phyloP scores from a whole-genome alignment of 2,113 vertebrate genomes.

The Elachura formosa region DNA sequence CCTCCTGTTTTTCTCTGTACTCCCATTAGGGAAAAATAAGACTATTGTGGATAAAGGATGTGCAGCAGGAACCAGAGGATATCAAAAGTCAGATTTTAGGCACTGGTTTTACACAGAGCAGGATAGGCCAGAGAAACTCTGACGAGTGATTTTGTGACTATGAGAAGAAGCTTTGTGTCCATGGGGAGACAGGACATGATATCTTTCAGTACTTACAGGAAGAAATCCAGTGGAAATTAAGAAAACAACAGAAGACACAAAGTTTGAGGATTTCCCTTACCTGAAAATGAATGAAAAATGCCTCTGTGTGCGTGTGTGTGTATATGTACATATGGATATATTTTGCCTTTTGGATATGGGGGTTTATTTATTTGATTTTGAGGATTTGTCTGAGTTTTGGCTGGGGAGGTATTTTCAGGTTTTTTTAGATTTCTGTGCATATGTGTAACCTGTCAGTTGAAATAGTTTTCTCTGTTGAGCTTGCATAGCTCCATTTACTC shows the following conservation, averaged over 20 bases:
- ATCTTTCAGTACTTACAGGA: background rate
- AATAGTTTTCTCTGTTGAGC: background rate
- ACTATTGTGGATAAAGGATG: background rate
- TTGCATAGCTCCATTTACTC: background rate
- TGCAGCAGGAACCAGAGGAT: background rate
- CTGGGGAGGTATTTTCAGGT: fast-evolving
- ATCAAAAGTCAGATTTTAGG: background rate
- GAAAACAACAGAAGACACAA: background rate
- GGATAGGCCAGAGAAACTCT: background rate
- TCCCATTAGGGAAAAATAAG: background rate
- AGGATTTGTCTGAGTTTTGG: background rate
- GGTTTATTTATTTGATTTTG: background rate
- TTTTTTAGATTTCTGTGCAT: background rate
- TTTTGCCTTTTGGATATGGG: background rate
- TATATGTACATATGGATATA: background rate
- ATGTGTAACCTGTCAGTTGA: background rate
- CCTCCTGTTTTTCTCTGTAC: background rate
- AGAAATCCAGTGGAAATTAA: background rate
- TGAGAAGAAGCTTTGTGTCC: background rate
- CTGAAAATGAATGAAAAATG: background rate
- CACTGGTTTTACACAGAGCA: background rate
- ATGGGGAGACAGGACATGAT: background rate
- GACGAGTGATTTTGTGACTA: background rate
- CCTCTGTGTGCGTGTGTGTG: background rate
- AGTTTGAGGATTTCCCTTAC: background rate